Percentiles rank a stretch among this genome's conserved stretches.
Conservation (phyloP, 1,140 invertebrate species). For the Metopolophium dirhodum region DNA sequence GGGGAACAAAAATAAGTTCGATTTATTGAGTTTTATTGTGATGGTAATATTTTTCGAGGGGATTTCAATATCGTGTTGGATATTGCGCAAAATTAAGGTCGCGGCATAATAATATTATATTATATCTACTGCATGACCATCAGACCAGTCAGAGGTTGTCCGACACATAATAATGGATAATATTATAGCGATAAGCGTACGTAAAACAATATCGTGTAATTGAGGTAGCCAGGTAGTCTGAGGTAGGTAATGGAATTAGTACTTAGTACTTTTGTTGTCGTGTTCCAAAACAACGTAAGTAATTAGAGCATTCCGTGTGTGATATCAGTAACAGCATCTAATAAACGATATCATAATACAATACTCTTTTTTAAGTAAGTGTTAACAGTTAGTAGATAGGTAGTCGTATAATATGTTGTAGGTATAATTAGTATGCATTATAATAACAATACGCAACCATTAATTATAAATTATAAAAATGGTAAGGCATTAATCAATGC, state of each 20-base stretch:
- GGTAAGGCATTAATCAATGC: not conserved
- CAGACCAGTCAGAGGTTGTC: not conserved
- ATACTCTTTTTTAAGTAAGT: not conserved
- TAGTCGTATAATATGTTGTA: not conserved
- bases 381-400: not conserved
- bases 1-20: too few relatives aligned
- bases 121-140: too few relatives aligned
- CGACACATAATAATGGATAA: not conserved
- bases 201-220: not conserved
- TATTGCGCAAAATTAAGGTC: too few relatives aligned
- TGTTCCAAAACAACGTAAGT: not conserved
- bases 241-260: not conserved
- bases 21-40: too few relatives aligned
- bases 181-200: not conserved
- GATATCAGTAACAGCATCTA: constrained; percentile 4
- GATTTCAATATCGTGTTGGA: too few relatives aligned
- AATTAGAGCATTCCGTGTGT: not conserved
- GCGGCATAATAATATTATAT: too few relatives aligned
- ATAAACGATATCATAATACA: not conserved
- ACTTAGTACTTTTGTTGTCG: not conserved
- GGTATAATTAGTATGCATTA: not conserved
- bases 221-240: not conserved
- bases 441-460: too few relatives aligned
- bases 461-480: not conserved
- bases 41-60: too few relatives aligned